Conservation (phyloP, 2,888 invertebrate genomes). For the Cataglyphis rosenhaueri region DNA sequence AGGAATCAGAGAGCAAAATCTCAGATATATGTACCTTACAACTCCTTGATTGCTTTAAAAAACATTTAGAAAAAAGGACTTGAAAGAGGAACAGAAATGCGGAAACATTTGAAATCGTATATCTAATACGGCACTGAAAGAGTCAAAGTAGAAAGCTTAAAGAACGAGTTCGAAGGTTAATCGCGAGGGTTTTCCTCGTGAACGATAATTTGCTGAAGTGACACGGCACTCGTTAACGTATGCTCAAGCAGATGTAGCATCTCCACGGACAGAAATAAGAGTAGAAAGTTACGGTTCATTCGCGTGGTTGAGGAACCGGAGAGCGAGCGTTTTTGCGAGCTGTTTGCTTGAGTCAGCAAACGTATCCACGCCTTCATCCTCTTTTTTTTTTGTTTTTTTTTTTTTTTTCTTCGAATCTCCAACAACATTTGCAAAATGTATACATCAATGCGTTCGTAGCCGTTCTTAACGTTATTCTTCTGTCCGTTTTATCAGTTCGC, state of each 20-base stretch:
- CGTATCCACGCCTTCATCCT: neutral
- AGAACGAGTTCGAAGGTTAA: constrained; percentile 15
- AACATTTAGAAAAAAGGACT: neutral
- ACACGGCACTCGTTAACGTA: constrained; percentile 54
- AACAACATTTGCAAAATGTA: constrained; percentile 30
- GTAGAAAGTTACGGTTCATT: constrained; percentile 35
- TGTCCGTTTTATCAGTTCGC: neutral
- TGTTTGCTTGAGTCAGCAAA: constrained; percentile 9
- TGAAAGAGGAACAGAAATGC: neutral
- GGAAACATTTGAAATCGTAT: neutral
- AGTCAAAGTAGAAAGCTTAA: neutral
- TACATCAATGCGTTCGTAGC: constrained; percentile 5
- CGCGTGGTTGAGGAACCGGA: neutral
- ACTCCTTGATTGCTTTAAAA: neutral
- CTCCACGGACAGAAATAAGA: constrained; percentile 26
- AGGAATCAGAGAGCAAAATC: neutral
- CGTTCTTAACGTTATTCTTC: neutral
- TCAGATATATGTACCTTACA: neutral
- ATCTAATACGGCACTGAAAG: no score
- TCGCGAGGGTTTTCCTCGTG: constrained; percentile 25
- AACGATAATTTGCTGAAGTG: constrained; percentile 41
- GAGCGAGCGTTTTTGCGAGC: constrained; percentile 10
- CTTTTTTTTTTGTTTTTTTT: neutral
- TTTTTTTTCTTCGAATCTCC: neutral
- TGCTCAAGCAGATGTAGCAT: constrained; percentile 51